phyloP scores from a whole-genome alignment of 1,140 invertebrate genomes.

The Grapholita molesta region DNA sequence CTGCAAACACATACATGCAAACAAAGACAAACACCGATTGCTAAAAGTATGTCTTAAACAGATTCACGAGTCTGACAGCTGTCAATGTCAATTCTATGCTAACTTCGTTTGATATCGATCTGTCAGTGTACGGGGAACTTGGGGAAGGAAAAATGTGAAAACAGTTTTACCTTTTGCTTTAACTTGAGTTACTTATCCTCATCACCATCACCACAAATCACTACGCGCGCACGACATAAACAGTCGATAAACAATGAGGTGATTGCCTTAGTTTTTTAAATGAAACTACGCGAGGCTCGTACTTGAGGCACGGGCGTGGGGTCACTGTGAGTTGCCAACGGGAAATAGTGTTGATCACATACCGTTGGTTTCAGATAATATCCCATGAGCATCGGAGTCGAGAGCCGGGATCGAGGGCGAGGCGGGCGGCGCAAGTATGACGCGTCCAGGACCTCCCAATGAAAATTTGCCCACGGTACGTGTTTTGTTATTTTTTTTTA shows the following conservation, averaged over 20 bases:
- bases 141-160: slow-evolving; percentile 8
- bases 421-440: slow-evolving; percentile 75
- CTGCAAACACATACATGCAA: background rate
- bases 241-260: slow-evolving; percentile 18
- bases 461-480: slow-evolving; percentile 85
- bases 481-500: background rate
- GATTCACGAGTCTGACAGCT: background rate
- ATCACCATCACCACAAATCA: background rate
- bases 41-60: background rate
- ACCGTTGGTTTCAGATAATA: slow-evolving; percentile 30
- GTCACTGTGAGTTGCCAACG: slow-evolving; percentile 14
- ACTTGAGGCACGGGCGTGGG: background rate
- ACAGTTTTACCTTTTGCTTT: slow-evolving; percentile 6
- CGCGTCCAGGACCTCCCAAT: slow-evolving; percentile 85
- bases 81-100: background rate
- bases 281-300: background rate
- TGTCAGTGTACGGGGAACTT: background rate
- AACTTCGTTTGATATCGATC: slow-evolving; percentile 2
- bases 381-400: slow-evolving; percentile 22
- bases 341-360: slow-evolving; percentile 15
- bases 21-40: background rate
- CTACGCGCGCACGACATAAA: background rate
- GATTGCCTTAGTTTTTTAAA: background rate
- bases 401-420: slow-evolving; percentile 28
- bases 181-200: background rate